Conservation (phyloP, 2,113 vertebrate genomes). For the Sapajus apella region DNA sequence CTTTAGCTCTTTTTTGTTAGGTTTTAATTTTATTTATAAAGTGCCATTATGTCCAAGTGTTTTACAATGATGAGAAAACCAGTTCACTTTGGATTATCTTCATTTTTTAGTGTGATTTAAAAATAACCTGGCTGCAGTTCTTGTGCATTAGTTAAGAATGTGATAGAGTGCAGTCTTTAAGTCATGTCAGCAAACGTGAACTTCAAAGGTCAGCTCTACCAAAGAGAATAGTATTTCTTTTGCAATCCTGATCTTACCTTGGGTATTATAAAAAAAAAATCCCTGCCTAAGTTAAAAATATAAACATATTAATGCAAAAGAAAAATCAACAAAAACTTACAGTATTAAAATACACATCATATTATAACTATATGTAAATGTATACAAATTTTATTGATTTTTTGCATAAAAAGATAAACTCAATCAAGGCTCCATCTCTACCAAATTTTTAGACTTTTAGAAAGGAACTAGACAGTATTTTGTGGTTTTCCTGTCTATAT, state of each 20-base stretch:
- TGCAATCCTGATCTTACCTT: neutral
- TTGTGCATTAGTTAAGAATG: slow-evolving; percentile 56
- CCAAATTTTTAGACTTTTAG: neutral
- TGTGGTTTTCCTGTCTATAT: neutral
- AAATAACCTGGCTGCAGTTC: neutral
- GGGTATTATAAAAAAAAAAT: neutral
- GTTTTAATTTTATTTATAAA: slow-evolving; percentile 55
- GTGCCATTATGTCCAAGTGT: slow-evolving; percentile 42
- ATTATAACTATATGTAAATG: neutral
- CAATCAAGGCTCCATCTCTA: neutral
- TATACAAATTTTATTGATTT: neutral
- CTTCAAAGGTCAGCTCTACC: neutral
- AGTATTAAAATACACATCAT: neutral
- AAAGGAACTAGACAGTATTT: neutral
- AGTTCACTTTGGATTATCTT: slow-evolving; percentile 45
- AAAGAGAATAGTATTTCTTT: neutral
- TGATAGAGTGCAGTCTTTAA: slow-evolving; percentile 3
- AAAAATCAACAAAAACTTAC: neutral
- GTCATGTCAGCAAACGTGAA: neutral
- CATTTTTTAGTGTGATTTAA: slow-evolving; percentile 17
- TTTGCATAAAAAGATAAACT: neutral
- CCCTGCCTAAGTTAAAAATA: neutral
- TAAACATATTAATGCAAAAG: neutral
- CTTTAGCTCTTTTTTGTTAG: slow-evolving; percentile 22
- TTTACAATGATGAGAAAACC: slow-evolving; percentile 15